Evolutionary conservation across 2,797 vertebrate genomes (phyloP), one percentile per base, ranked within the genome.

Genomic region (Sebastes minor): DNA sequence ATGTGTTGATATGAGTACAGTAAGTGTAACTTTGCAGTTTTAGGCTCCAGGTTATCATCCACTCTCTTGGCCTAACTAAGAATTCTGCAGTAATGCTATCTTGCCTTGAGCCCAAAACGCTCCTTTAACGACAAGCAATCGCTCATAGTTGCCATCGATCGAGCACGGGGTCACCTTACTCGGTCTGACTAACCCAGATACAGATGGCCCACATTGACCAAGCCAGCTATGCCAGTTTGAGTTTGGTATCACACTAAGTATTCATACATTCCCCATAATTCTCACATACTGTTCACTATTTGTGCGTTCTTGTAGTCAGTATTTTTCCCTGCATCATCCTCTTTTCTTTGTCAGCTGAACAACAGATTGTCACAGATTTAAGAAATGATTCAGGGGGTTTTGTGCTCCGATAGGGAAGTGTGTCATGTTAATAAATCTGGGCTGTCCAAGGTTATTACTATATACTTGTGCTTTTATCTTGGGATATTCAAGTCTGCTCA

Each of bases 71-170:
- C 53, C 10, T 22, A 30, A 42, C 6, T 64, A 80, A 64, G 85
- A 80, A 90, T 88, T 83, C 71, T 76, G 76, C 63, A 85, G 78
- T 20, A 63, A 85, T 82, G 82, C 53, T 22, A 74, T 70, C 27
- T 56, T 59, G 74, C 78, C 60, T 9, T 1, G 18, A 64, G 64
- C 66, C 18, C 25, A 59, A 18, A 68, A 30, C 3, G 60, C 27
- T 57, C 8, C 6, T 22, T 42, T 49, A 52, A 18, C 20, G 52
- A 49, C 67, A 38, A 56, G 27, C 60, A 68, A 27, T 86, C 1
- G 1, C 11, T 83, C 57, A 67, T 35, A 71, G 69, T 57, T 73
- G 25, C 2, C 30, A 76, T 49, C 6, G 8, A 28, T 81, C 2
- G 2, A 78, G 74, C 35, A 70, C 28, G 8, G 2, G 22, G 10